A percentile compares a stretch with the other conserved stretches of the same genome.
These are phyloP conservation scores for Sarcoramphus papa DNA, from an alignment of 2,797 vertebrate genomes.

Conservation along the genomic window DNA sequence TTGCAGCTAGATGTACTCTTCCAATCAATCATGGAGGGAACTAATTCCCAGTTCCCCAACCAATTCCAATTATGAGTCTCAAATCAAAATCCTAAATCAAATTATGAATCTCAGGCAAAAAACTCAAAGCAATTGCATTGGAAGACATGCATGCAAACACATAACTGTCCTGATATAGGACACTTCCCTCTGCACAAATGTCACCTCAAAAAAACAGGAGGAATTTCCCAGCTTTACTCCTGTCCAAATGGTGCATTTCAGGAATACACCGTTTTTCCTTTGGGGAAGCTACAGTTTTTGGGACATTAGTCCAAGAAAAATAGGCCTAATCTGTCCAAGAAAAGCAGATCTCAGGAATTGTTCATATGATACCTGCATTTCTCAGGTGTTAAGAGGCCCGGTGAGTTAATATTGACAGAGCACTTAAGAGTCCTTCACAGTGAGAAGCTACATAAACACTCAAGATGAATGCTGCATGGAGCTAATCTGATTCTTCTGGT, in stretches of 20 bases:
- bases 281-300: background rate
- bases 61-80: background rate
- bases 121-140: background rate
- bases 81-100: background rate
- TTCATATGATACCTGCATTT: background rate
- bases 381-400: background rate
- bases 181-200: background rate
- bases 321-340: background rate
- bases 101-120: background rate
- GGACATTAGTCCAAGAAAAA: background rate
- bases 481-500: background rate
- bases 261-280: background rate
- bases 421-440: background rate
- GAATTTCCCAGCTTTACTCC: background rate
- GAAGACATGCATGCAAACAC: background rate
- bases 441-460: background rate
- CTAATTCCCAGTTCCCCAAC: background rate
- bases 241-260: background rate
- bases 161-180: background rate
- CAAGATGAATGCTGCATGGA: background rate
- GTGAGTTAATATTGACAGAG: background rate
- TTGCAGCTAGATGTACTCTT: background rate
- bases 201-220: background rate
- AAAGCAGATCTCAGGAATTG: background rate
- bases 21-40: background rate